A percentile compares a stretch with the other conserved stretches of the same genome.
Conservation (phyloP, 2,797 vertebrate species). For the Trematocara caparti region DNA sequence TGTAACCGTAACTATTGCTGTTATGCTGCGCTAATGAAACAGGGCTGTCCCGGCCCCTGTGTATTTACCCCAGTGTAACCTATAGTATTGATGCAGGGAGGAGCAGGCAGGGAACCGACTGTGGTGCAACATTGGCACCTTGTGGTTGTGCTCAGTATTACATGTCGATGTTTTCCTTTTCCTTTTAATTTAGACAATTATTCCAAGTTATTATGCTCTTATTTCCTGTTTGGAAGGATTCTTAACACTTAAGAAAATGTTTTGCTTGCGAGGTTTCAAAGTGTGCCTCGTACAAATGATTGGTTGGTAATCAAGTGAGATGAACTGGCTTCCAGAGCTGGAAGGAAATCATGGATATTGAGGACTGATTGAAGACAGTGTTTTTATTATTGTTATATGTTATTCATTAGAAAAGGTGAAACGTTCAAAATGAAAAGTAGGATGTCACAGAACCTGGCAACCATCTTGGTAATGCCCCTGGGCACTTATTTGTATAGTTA, state of each 20-base stretch:
- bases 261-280: neutral
- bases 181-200: neutral
- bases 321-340: neutral
- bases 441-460: neutral
- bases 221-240: neutral
- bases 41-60: slow-evolving; percentile 37
- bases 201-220: neutral
- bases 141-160: slow-evolving; percentile 42
- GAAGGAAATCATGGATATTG: neutral
- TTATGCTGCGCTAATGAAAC: slow-evolving; percentile 64
- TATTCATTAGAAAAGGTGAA: neutral
- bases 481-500: neutral
- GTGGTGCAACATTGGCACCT: slow-evolving; percentile 65
- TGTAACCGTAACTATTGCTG: slow-evolving; percentile 59
- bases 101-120: neutral
- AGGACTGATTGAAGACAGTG: neutral
- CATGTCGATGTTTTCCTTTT: neutral
- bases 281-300: neutral
- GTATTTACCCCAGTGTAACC: slow-evolving; percentile 59
- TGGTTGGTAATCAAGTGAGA: neutral
- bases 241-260: neutral
- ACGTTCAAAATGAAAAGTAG: neutral
- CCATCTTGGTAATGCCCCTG: neutral
- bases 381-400: neutral
- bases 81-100: slow-evolving; percentile 46